A percentile compares a stretch with the other conserved stretches of the same genome.
Evolutionary conservation across 2,797 vertebrate genomes (phyloP).

Genomic region (Psittacula echo): DNA sequence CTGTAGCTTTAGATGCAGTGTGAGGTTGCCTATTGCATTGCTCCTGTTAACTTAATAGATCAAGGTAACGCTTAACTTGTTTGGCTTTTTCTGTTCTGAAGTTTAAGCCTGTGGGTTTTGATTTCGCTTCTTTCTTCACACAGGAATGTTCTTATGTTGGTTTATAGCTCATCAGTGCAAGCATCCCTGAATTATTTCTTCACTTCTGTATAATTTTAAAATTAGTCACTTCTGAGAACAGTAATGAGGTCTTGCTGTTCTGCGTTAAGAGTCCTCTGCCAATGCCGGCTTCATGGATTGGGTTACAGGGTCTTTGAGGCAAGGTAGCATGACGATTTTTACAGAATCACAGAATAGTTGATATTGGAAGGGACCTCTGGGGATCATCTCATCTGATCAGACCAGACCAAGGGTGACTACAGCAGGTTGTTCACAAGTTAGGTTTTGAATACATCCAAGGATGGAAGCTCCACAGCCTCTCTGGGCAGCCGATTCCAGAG

Average conservation of each 20-base stretch:
- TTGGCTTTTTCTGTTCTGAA: not conserved
- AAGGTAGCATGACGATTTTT: not conserved
- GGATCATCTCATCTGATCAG: not conserved
- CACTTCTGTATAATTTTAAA: not conserved
- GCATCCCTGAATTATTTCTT: constrained; percentile 18
- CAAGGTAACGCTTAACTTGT: not conserved
- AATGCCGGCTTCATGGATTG: not conserved
- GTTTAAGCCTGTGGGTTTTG: not conserved
- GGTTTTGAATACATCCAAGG: not conserved
- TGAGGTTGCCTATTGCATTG: constrained; percentile 48
- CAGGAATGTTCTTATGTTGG: not conserved
- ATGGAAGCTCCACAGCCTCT: not conserved
- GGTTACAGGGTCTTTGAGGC: not conserved
- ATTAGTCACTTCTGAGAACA: not conserved
- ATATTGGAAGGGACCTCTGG: not conserved
- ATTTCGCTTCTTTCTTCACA: not conserved
- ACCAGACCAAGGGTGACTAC: not conserved
- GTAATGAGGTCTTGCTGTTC: not conserved
- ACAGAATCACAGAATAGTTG: not conserved
- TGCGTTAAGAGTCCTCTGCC: not conserved
- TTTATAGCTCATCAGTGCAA: not conserved
- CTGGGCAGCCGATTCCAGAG: not conserved
- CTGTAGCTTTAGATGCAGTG: not conserved
- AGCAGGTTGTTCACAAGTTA: not conserved
- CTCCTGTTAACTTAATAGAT: not conserved